A percentile compares a stretch with the other conserved stretches of the same genome.
phyloP scores from a whole-genome alignment of 2,113 vertebrate species.

The Eira barbara region DNA sequence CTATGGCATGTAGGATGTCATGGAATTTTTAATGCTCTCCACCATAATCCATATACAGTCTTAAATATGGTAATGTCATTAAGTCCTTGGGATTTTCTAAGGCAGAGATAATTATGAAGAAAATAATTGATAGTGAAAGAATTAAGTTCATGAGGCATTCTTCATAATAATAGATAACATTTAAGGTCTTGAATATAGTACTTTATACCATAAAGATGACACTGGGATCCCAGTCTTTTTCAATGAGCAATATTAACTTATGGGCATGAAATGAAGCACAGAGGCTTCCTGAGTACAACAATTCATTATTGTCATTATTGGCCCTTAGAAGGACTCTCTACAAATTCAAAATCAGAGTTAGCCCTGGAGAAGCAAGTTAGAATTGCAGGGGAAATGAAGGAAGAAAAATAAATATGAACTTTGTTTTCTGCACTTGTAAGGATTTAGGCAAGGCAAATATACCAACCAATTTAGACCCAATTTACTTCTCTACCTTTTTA shows the following conservation, averaged over 20 bases:
- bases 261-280: background rate
- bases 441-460: background rate
- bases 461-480: background rate
- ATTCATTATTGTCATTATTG: background rate
- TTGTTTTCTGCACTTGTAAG: background rate
- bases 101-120: background rate
- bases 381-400: background rate
- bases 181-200: background rate
- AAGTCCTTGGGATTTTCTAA: background rate
- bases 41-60: background rate
- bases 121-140: background rate
- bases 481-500: background rate
- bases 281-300: background rate
- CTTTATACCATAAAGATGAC: background rate
- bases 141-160: background rate
- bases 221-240: background rate
- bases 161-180: background rate
- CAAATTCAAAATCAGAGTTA: conserved; percentile 1
- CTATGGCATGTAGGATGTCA: background rate
- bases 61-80: background rate
- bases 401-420: background rate
- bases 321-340: background rate
- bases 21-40: background rate
- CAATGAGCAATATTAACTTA: background rate
- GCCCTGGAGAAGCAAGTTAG: background rate